Base-by-base conservation (phyloP, 1,140 invertebrate species). In the Calephelis virginiensis region DNA sequence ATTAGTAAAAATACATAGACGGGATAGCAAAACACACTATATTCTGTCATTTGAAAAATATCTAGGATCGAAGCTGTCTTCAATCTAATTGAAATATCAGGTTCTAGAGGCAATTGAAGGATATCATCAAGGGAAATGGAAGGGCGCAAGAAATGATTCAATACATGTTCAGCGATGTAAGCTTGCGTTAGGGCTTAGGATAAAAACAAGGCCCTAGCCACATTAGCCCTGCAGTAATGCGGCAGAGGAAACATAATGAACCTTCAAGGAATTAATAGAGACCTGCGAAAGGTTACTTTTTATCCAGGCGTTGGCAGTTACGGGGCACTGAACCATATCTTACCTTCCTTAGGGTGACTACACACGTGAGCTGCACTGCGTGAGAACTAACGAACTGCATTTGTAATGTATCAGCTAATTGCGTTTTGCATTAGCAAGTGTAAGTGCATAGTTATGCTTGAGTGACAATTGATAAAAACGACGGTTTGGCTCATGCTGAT, bases 271-370 rank as follows among this genome's bases (percentile, higher is more conserved):
- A 50, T 62, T 47, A 53, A 43, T 56, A 37, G 66, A 70, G 69
- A 72, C 63, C 53, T 80, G 76, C 71, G 80, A 75, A 78, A 61
- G 47, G 61, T 50, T 13, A 75, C 64, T 83, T 82, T 83, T 79
- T 82, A 75, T 76, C 68, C 53, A 56, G 53, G 53, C 53, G 71
- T 73, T 77, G 48, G 63, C 71, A 80, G 77, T 79, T 89, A 84
- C 75, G 63, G 77, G 66, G 75, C 85, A 78, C 79, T 86, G 76
- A 85, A 88, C 78, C 86, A 85, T 87, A 84, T 78, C 81, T 68
- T 86, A 76, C 78, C 72, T 83, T 87, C 83, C 86, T 87, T 82
- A 79, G 86, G 85, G 85, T 77, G 45, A 63, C 46, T 74, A 56
- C 68, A 73, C 75, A 81, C 73, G 74, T 76, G 74, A 78, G 74